Percentiles rank a stretch among this genome's conserved stretches.
phyloP scores from a whole-genome alignment of 2,888 invertebrate species.

The Apamea sordens region DNA sequence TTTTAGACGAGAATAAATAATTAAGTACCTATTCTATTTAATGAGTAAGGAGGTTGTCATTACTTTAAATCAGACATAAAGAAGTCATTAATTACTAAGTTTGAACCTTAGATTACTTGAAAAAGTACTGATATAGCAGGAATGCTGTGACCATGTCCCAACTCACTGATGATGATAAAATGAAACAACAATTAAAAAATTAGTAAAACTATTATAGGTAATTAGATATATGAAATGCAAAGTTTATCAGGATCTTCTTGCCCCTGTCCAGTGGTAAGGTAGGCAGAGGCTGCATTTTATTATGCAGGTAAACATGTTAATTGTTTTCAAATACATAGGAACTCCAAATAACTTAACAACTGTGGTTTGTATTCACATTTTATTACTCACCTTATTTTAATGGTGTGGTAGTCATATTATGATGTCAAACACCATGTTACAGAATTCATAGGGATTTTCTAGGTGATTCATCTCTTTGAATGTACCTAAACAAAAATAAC shows the following conservation, averaged over 20 bases:
- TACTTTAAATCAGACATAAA: neutral
- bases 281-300: neutral
- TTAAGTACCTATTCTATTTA: neutral
- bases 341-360: neutral
- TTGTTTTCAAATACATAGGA: neutral
- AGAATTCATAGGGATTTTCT: no score
- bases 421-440: no score
- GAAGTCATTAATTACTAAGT: no score
- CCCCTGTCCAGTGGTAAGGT: neutral
- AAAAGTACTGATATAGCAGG: neutral
- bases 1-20: neutral
- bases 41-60: neutral
- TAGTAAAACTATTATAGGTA: neutral
- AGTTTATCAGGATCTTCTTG: neutral
- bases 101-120: neutral
- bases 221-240: neutral
- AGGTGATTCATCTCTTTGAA: neutral
- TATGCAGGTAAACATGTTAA: neutral
- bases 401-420: no score
- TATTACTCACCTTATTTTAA: neutral
- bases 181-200: neutral
- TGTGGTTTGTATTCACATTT: neutral
- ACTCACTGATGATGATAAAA: neutral
- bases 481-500: neutral
- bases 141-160: neutral